Evolutionary conservation across 2,113 vertebrate genomes (phyloP), one percentile per base, ranked within the genome.

Genomic region (Neoarius graeffei): DNA sequence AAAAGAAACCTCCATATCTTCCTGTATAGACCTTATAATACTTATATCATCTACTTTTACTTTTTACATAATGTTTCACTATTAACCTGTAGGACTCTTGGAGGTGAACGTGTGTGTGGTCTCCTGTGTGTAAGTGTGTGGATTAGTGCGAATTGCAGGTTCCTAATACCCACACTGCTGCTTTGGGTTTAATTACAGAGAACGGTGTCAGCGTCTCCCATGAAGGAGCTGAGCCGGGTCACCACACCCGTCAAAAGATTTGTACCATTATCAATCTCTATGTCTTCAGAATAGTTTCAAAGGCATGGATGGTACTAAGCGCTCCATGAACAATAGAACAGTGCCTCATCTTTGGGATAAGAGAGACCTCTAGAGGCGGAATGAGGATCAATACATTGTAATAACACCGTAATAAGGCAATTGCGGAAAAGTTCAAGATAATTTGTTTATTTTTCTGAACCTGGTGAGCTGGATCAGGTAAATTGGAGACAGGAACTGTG

Each of bases 161-260:
- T 91, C 88, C 85, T 86, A 57, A 80, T 57, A 62, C 85, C 69
- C 86, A 88, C 85, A 86, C 81, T 88, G 81, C 79, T 88, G 80
- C 74, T 84, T 85, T 81, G 85, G 85, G 87, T 27, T 69, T 85
- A 90, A 91, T 91, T 88, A 91, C 85, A 90, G 90, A 88, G 87
- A 74, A 73, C n/a, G 25, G 79, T 83, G 84, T 89, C 52, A 80
- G 64, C 74, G 52, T 74, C 54, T 76, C 15, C 8, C 35, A 74
- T 67, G 81, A 82, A 30, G 20, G 14, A 64, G 73, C 30, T 2
- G 35, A 77, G 30, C 48, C 20, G 81, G 74, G 50, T 80, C 73
- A 62, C 85, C 64, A 20, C 56, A 81, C 79, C 79, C 56, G 56
- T 66, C 52, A 85, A 82, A 15, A 79, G 27, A 59, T 17, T 57